A percentile compares a stretch with the other conserved stretches of the same genome.
These are phyloP conservation scores for Scolopax bukidnonensis DNA, from an alignment of 2,797 vertebrate genomes.

Conservation along the genomic window DNA sequence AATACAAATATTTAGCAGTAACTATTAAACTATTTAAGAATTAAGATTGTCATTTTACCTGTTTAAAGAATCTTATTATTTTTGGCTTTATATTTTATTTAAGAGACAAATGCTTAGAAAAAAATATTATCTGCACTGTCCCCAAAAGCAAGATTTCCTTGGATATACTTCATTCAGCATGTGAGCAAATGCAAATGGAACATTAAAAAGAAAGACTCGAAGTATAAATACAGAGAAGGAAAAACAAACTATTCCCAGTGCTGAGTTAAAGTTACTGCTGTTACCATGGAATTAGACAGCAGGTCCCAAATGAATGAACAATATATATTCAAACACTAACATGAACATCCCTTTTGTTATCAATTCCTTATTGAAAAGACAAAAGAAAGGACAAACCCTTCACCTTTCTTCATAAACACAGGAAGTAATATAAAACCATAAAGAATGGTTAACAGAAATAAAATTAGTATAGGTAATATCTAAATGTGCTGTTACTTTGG, in stretches of 20 bases:
- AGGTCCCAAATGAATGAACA: constrained; percentile 50
- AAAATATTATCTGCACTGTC: neutral
- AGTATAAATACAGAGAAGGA: constrained; percentile 12
- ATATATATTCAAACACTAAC: neutral
- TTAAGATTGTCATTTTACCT: neutral
- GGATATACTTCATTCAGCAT: neutral
- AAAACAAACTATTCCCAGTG: constrained; percentile 57
- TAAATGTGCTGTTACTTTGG: constrained; percentile 31
- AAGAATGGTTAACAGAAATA: neutral
- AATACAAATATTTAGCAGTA: neutral
- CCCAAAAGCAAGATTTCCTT: neutral
- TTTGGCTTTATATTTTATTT: neutral
- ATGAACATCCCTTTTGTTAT: neutral
- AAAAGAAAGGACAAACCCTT: neutral
- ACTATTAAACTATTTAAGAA: neutral
- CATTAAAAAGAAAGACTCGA: neutral
- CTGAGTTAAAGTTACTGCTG: constrained; percentile 67
- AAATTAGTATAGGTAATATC: constrained; percentile 15
- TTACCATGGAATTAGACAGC: constrained; percentile 66
- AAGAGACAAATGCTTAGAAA: neutral
- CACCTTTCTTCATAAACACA: neutral
- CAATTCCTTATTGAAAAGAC: neutral
- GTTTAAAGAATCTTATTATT: neutral
- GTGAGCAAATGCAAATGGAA: neutral
- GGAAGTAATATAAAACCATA: neutral